Evolutionary conservation across 1,140 invertebrate species (phyloP).

Genomic region (Diachasmimorpha longicaudata): DNA sequence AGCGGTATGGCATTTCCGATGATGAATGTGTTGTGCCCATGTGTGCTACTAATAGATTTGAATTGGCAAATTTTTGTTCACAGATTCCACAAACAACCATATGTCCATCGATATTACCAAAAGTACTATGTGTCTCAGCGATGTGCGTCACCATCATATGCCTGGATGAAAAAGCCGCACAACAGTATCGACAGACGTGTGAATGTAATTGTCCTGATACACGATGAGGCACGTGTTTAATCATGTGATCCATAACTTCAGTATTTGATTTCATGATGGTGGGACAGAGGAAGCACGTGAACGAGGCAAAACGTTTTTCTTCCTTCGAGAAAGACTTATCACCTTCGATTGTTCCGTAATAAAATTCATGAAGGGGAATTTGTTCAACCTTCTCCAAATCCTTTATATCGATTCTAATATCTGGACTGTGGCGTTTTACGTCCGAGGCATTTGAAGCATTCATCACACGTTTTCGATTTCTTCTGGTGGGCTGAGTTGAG

Average conservation of each 20-base stretch:
- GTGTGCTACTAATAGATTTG: constrained; percentile 71
- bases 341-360: constrained; percentile 57
- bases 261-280: constrained; percentile 65
- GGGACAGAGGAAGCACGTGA: constrained; percentile 66
- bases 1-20: constrained; percentile 80
- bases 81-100: constrained; percentile 74
- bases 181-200: constrained; percentile 57
- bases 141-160: constrained; percentile 56
- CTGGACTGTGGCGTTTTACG: constrained; percentile 35
- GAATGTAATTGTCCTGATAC: constrained; percentile 53
- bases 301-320: constrained; percentile 36
- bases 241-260: constrained; percentile 73
- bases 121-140: constrained; percentile 54
- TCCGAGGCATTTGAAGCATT: constrained; percentile 29
- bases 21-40: constrained; percentile 77
- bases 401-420: constrained; percentile 32
- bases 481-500: neutral
- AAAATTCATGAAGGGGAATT: constrained; percentile 50
- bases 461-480: constrained; percentile 23
- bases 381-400: constrained; percentile 40
- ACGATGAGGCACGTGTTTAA: constrained; percentile 67
- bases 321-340: constrained; percentile 39
- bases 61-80: constrained; percentile 64
- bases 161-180: constrained; percentile 54
- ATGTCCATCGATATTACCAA: constrained; percentile 52